Evolutionary conservation across 2,888 invertebrate species (phyloP).

Genomic region (Orchesella flavescens): DNA sequence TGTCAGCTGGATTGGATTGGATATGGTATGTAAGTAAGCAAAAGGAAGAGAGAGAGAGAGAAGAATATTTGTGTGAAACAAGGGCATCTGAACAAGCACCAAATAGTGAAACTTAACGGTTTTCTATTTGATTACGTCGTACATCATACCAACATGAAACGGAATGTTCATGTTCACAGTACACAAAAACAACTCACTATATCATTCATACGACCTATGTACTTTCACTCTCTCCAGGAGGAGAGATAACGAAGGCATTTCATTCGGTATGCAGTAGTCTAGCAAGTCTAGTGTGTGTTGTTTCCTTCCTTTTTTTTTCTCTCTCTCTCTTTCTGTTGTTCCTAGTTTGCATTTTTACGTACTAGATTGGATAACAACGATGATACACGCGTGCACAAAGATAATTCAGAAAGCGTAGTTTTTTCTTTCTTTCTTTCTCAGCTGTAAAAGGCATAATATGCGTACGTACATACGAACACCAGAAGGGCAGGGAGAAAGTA

Average conservation of each 20-base stretch:
- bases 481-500: slow-evolving; percentile 28
- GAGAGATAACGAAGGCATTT: too few species aligned
- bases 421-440: slow-evolving; percentile 13
- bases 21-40: too few species aligned
- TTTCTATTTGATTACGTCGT: slow-evolving; percentile 40
- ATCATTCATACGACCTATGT: too few species aligned
- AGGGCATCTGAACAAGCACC: neutral
- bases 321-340: slow-evolving; percentile 24
- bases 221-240: too few species aligned
- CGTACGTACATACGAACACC: too few species aligned
- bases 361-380: slow-evolving; percentile 17
- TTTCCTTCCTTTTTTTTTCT: slow-evolving; percentile 9
- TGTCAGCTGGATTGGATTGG: slow-evolving; percentile 50
- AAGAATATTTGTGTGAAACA: slow-evolving; percentile 4
- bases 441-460: slow-evolving; percentile 13
- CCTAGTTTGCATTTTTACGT: slow-evolving; percentile 48
- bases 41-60: too few species aligned
- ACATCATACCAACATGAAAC: neutral
- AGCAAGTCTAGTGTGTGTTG: too few species aligned
- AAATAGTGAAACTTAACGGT: too few species aligned
- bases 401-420: slow-evolving; percentile 29
- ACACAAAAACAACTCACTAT: slow-evolving; percentile 4
- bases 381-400: neutral
- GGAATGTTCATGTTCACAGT: too few species aligned
- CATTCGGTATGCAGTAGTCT: too few species aligned